Evolutionary conservation across 2,888 invertebrate genomes (phyloP).

Genomic region (Drosophila kuntzei): DNA sequence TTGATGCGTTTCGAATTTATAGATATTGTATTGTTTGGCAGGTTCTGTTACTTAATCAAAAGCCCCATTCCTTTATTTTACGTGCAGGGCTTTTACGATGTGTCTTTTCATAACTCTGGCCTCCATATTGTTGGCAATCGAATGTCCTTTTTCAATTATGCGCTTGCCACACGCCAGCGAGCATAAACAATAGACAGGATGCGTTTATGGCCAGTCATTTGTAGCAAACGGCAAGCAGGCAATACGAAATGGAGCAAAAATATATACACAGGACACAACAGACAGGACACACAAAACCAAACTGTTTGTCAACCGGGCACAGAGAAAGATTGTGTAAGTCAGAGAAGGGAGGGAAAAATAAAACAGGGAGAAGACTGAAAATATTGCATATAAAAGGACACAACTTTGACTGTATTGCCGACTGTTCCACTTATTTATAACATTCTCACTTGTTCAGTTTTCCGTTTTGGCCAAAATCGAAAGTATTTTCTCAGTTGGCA

Average conservation of each 20-base stretch:
- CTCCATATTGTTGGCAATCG: constrained; percentile 61
- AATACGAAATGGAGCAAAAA: constrained; percentile 15
- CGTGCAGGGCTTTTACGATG: constrained; percentile 60
- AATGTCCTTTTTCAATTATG: constrained; percentile 80
- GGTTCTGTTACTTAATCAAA: constrained; percentile 61
- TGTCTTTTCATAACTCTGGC: constrained; percentile 56
- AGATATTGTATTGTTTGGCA: constrained; percentile 37
- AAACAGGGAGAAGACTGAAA: constrained; percentile 30
- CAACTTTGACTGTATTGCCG: constrained; percentile 42
- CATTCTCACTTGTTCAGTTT: constrained; percentile 73
- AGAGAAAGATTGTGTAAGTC: background rate
- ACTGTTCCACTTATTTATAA: constrained; percentile 75
- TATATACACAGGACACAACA: constrained; percentile 21
- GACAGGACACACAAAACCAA: constrained; percentile 50
- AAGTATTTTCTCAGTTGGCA: constrained; percentile 64
- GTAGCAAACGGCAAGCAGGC: constrained; percentile 55
- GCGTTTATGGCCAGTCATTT: constrained; percentile 79
- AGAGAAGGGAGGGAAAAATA: background rate
- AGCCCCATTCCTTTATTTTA: constrained; percentile 47
- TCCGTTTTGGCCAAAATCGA: constrained; percentile 59
- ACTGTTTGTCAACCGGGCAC: constrained; percentile 67
- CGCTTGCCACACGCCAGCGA: constrained; percentile 72
- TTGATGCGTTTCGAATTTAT: constrained; percentile 43
- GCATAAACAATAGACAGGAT: constrained; percentile 79
- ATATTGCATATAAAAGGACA: constrained; percentile 65